Percentiles rank a stretch among this genome's conserved stretches.
These are phyloP conservation scores for Lasioglossum vierecki DNA, from an alignment of 2,888 invertebrate genomes.

Conservation along the genomic window DNA sequence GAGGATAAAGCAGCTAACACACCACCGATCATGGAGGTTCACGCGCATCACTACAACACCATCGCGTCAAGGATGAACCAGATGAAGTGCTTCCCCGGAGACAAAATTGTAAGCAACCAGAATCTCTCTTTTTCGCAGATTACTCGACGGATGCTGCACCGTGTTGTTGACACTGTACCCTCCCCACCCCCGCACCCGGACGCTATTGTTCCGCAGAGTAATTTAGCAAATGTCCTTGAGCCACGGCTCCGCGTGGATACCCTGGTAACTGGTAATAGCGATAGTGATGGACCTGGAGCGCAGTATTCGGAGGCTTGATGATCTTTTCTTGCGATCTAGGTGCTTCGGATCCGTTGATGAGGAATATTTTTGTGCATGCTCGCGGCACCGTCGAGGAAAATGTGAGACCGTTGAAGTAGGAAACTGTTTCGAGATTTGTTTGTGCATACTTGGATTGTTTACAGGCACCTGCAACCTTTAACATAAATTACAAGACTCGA, in stretches of 20 bases:
- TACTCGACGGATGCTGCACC: constrained; percentile 1
- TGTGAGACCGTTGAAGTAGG: not conserved
- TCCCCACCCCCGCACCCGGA: not conserved
- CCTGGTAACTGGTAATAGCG: not conserved
- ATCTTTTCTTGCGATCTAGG: not conserved
- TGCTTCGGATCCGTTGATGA: not conserved
- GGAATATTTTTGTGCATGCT: not conserved
- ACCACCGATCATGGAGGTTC: constrained; percentile 79
- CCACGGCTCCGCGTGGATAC: not conserved
- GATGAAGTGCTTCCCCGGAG: constrained; percentile 82
- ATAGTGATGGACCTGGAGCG: not conserved
- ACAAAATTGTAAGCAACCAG: constrained; percentile 78
- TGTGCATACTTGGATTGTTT: not conserved
- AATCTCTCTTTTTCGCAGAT: not conserved
- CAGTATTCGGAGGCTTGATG: not conserved
- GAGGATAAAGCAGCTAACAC: not conserved
- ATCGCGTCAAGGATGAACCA: constrained; percentile 82
- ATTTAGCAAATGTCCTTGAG: not conserved
- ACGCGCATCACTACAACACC: constrained; percentile 80
- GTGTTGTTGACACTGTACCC: not conserved
- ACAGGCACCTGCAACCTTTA: too few relatives aligned
- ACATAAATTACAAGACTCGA: too few relatives aligned
- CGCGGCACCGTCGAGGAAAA: not conserved
- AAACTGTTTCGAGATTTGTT: too few relatives aligned
- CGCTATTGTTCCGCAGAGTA: not conserved